phyloP scores from a whole-genome alignment of 2,888 invertebrate species.

The Coenonympha glycerion region DNA sequence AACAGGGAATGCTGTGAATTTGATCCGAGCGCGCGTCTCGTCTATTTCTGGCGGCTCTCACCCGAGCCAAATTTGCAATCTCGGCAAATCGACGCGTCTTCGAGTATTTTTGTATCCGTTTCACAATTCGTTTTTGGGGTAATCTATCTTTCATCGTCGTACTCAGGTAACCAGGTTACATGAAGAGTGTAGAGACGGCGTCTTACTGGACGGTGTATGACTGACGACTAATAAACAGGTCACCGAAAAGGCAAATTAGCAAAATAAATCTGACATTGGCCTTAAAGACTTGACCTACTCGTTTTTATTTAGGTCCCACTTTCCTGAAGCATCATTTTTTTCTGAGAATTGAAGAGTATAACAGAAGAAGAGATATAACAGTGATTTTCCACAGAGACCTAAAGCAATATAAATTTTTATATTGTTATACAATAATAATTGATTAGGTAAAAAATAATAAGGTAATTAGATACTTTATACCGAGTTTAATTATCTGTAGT shows the following conservation, averaged over 20 bases:
- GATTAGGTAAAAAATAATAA: too few relatives aligned
- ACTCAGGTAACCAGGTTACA: conserved; percentile 21
- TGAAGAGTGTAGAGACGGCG: conserved; percentile 17
- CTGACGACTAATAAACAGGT: conserved; percentile 26
- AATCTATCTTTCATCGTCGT: conserved; percentile 30
- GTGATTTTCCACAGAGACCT: too few relatives aligned
- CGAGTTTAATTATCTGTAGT: too few relatives aligned
- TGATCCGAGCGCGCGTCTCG: conserved; percentile 61
- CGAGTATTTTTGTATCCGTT: conserved; percentile 68
- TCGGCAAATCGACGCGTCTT: conserved; percentile 68
- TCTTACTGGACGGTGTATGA: conserved; percentile 11
- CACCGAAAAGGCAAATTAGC: conserved; percentile 30
- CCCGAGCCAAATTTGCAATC: conserved; percentile 74
- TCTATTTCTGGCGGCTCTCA: conserved; percentile 64
- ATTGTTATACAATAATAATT: too few relatives aligned
- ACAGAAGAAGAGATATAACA: too few relatives aligned
- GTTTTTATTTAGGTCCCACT: conserved; percentile 7
- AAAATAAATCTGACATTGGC: conserved; percentile 66
- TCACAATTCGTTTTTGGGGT: conserved; percentile 56
- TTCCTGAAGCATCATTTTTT: not conserved
- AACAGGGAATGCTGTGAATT: conserved; percentile 61
- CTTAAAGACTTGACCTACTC: conserved; percentile 53
- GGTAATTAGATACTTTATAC: too few relatives aligned
- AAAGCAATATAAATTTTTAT: too few relatives aligned
- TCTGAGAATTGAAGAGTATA: too few relatives aligned